Evolutionary conservation across 2,888 invertebrate species (phyloP), one percentile per base, ranked within the genome.

Genomic region (Taphrorychus bicolor): DNA sequence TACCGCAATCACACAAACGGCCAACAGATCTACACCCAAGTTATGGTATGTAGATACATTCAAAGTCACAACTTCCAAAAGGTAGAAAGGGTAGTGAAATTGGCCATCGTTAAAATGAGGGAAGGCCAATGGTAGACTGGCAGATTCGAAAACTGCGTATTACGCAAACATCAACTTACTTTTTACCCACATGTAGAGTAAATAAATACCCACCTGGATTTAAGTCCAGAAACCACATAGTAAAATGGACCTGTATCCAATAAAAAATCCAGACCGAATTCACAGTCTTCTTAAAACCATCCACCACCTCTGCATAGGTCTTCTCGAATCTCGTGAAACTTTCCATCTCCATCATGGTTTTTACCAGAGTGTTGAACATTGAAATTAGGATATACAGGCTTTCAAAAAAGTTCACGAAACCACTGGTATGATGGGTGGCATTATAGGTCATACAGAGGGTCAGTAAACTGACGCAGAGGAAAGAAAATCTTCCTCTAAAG

Each of bases 41-140:
- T 66, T 70, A 19, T 48, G 3, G 22, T 23, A 57, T 14, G 62
- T 53, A 7, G 24, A 21, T 5, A 66, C 5, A 17, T 11, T 14
- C 5, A 66, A 11, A 5, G 41, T 21, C 11, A 66, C 16, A 9
- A 22, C 7, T 32, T 66, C 53, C 11, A 66, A 66, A 11, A 53
- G 16, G 40, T 58, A 70, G 16, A 70, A 70, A 11, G 66, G 62
- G 18, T 62, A 62, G 22, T 66, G 62, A 42, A 48, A 66, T 16
- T 53, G 24, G 16, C 70, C 70, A 21, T 70, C 32, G 40, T 57
- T 51, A 17, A 70, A 70, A 41, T 61, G 66, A 4, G 66, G 66
- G 58, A 66, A 66, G 11, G 66, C 70, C 32, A 70, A 19, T 22
- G 70, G 70, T 19, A 70, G 53, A 19, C 51, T 18, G 19, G 59